Conservation (phyloP, 2,888 invertebrate species). For the Dryomyza anilis region DNA sequence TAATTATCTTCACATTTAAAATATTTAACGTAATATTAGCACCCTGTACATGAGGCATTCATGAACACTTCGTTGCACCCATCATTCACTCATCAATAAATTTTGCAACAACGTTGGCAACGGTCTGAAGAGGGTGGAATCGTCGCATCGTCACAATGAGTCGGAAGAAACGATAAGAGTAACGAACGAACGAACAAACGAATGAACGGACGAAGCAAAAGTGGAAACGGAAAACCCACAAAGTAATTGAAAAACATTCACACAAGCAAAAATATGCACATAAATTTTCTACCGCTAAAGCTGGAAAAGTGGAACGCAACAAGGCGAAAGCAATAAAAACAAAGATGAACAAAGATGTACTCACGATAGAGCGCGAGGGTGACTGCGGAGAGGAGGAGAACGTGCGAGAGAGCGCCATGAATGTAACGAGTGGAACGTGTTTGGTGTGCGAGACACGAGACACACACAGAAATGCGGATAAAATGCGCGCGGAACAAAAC, state of each 20-base stretch:
- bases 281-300: constrained; percentile 20
- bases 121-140: neutral
- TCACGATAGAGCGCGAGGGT: neutral
- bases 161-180: neutral
- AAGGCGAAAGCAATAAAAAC: neutral
- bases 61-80: constrained; percentile 19
- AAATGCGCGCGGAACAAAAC: constrained; percentile 15
- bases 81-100: constrained; percentile 32
- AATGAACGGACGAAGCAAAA: neutral
- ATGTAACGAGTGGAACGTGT: constrained; percentile 2
- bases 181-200: neutral
- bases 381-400: neutral
- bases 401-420: neutral
- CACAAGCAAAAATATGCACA: constrained; percentile 21
- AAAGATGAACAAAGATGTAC: neutral
- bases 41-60: constrained; percentile 22
- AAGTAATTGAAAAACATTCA: constrained; percentile 22
- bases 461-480: constrained; percentile 15
- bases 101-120: constrained; percentile 9
- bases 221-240: constrained; percentile 23
- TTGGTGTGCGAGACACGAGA: neutral
- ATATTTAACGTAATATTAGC: no score
- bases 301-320: constrained; percentile 22
- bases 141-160: neutral
- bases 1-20: no score